Evolutionary conservation across 2,113 vertebrate genomes (phyloP).

Genomic region (Daubentonia madagascariensis): DNA sequence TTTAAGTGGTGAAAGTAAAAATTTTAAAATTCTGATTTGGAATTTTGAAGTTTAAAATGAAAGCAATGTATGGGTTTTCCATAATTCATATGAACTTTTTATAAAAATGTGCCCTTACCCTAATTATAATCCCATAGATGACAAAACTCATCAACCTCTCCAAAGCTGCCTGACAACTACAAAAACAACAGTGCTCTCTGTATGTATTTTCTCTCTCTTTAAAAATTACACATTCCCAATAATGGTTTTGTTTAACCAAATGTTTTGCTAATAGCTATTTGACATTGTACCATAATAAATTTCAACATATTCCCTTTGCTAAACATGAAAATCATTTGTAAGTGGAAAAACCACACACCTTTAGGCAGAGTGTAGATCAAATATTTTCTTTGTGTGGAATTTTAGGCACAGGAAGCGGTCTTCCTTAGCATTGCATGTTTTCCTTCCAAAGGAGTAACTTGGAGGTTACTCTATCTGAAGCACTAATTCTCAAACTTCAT

Average conservation of each 20-base stretch:
- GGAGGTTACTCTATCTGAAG: neutral
- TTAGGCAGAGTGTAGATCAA: neutral
- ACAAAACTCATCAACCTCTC: neutral
- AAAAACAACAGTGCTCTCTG: neutral
- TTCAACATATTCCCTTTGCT: neutral
- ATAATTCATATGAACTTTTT: neutral
- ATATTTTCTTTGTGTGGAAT: neutral
- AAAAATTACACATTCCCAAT: neutral
- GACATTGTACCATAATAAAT: neutral
- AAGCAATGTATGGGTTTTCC: neutral
- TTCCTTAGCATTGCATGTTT: neutral
- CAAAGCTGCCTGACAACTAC: neutral
- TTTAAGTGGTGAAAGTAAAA: neutral
- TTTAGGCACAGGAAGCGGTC: neutral
- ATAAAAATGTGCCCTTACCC: neutral
- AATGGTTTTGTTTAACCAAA: neutral
- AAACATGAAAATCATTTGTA: conserved; percentile 4
- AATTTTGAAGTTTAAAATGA: conserved; percentile 17
- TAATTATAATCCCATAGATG: neutral
- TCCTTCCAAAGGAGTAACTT: neutral
- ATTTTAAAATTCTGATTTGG: neutral
- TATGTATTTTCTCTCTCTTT: neutral
- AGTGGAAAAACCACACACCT: neutral
- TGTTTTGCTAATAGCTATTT: neutral
- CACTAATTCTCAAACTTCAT: neutral